These are phyloP conservation scores for Actinernus sp. DNA, from an alignment of 92 coral and sea anemone genomes.

Conservation along the genomic window DNA sequence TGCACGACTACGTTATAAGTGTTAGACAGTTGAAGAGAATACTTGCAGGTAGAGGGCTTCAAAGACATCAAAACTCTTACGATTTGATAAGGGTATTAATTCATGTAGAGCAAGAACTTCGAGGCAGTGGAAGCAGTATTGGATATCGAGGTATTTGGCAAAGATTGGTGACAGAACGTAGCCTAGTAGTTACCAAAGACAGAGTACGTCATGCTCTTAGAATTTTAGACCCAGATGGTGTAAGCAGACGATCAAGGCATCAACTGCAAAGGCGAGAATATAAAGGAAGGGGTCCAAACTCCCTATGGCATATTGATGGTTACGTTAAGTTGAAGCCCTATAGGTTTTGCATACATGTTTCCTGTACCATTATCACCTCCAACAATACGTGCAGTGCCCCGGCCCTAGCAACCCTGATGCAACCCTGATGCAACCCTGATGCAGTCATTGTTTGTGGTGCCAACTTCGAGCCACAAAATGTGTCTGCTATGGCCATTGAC, in stretches of 20 bases:
- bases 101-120: slow-evolving; percentile 51
- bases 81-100: slow-evolving; percentile 40
- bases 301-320: slow-evolving; percentile 63
- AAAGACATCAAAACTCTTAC: slow-evolving; percentile 47
- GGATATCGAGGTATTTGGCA: slow-evolving; percentile 72
- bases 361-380: no score
- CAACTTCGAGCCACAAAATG: no score
- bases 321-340: slow-evolving; percentile 55
- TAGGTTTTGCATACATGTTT: no score
- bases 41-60: slow-evolving; percentile 45
- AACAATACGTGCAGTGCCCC: no score
- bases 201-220: slow-evolving; percentile 48
- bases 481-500: no score
- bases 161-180: slow-evolving; percentile 43
- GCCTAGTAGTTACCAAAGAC: slow-evolving; percentile 54
- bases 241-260: slow-evolving; percentile 44
- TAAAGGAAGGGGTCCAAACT: slow-evolving; percentile 56
- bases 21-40: slow-evolving; percentile 71
- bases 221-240: slow-evolving; percentile 60
- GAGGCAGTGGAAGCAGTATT: slow-evolving; percentile 59
- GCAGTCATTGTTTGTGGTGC: no score
- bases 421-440: no score
- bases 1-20: slow-evolving; percentile 58
- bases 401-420: no score
- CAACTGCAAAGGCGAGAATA: slow-evolving; percentile 57